Conservation (phyloP, 1,140 invertebrate genomes). For the Apocrypta bakeri region DNA sequence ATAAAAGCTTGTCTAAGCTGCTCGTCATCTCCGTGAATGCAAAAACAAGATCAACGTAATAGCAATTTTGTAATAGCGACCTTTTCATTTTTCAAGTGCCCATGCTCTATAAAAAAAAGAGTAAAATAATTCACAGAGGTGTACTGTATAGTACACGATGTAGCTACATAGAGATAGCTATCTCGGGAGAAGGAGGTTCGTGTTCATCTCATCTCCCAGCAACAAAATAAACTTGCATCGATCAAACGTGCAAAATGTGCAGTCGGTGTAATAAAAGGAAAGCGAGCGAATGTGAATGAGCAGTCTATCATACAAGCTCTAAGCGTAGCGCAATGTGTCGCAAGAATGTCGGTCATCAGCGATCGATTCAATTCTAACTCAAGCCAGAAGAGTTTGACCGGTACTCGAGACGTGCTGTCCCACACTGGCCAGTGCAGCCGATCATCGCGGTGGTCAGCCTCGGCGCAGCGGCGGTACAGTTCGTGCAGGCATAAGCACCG, state of each 20-base stretch:
- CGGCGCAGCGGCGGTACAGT: background rate
- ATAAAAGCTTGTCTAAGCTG: no score
- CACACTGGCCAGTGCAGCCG: background rate
- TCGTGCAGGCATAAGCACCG: background rate
- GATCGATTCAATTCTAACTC: background rate
- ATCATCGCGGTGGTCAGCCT: background rate
- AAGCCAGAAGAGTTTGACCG: background rate
- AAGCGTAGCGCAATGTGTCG: slow-evolving; percentile 3
- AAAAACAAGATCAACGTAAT: no score
- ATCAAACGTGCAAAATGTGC: background rate
- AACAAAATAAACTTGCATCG: background rate
- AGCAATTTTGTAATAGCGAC: background rate
- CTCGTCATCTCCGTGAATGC: no score
- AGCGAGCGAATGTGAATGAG: background rate
- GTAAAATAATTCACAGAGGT: no score
- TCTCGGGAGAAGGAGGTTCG: no score
- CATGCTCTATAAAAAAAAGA: no score
- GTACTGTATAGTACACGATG: no score
- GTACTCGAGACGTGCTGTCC: background rate
- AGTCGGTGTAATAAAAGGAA: background rate
- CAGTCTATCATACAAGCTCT: background rate
- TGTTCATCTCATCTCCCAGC: no score
- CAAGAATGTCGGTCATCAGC: background rate
- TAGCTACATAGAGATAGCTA: no score
- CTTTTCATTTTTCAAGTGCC: background rate